Conservation (phyloP, 2,888 invertebrate genomes). For the Dichetophora obliterata region DNA sequence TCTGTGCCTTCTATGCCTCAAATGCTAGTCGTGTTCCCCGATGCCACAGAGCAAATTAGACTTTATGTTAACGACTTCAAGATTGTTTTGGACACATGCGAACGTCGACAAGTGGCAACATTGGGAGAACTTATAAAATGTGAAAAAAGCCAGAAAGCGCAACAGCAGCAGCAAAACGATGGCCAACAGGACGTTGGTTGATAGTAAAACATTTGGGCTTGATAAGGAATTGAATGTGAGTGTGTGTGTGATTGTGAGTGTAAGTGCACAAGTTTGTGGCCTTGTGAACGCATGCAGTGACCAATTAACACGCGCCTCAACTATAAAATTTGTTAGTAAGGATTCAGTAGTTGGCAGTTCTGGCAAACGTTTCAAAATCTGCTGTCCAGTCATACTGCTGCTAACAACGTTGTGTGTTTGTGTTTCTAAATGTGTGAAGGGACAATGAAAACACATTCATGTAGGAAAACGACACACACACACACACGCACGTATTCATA, state of each 20-base stretch:
- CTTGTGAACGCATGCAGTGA: conserved; percentile 3
- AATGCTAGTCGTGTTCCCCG: not conserved
- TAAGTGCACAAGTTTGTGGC: not conserved
- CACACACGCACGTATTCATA: conserved; percentile 11
- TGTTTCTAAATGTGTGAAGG: not conserved
- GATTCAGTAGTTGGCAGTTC: conserved; percentile 3
- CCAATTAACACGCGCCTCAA: conserved; percentile 35
- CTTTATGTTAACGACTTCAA: not conserved
- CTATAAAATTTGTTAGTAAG: conserved; percentile 28
- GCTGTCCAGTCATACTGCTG: not conserved
- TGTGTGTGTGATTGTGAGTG: not conserved
- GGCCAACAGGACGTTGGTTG: not conserved
- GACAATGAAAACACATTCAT: conserved; percentile 10
- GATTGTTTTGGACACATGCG: not conserved
- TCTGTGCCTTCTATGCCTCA: not conserved
- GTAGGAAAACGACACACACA: conserved; percentile 17
- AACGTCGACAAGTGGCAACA: not conserved
- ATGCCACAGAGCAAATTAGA: not conserved
- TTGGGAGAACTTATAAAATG: not conserved
- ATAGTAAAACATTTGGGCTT: not conserved
- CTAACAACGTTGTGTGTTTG: not conserved
- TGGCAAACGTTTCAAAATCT: conserved; percentile 10
- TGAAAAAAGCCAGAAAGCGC: no score
- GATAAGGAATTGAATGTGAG: not conserved
- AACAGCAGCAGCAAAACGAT: not conserved